phyloP scores from a whole-genome alignment of 1,140 invertebrate species.

The Listronotus oregonensis region DNA sequence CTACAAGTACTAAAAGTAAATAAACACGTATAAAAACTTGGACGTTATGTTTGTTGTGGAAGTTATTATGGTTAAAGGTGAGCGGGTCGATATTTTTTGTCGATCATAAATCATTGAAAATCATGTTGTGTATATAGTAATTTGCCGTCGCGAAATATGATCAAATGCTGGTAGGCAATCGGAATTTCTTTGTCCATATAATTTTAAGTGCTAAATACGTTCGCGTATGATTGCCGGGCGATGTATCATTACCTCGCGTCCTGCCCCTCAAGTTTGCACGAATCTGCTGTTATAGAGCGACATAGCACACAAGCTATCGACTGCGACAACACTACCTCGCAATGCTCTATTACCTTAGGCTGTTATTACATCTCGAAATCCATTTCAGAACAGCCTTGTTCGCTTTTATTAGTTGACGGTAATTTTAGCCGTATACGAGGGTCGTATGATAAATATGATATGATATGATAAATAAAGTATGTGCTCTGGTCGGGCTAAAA shows the following conservation, averaged over 20 bases:
- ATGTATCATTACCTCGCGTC: constrained; percentile 40
- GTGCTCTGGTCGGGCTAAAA: no score
- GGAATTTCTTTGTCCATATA: constrained; percentile 43
- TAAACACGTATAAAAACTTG: no score
- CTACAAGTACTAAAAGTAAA: no score
- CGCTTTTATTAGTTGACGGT: constrained; percentile 26
- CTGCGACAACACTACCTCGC: constrained; percentile 22
- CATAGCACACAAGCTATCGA: constrained; percentile 13
- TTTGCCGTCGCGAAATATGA: constrained; percentile 33
- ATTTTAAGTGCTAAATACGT: constrained; percentile 47
- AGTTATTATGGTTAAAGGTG: no score
- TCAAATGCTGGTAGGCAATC: constrained; percentile 35
- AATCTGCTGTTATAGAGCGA: constrained; percentile 21
- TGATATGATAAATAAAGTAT: no score
- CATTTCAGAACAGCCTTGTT: constrained; percentile 24
- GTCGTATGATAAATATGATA: no score
- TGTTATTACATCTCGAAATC: constrained; percentile 28
- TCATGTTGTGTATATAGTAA: constrained; percentile 29
- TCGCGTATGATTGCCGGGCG: constrained; percentile 38
- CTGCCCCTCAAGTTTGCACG: constrained; percentile 38
- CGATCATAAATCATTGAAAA: constrained; percentile 23
- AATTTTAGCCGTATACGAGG: constrained; percentile 11
- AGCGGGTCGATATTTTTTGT: constrained; percentile 12
- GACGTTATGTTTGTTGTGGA: no score
- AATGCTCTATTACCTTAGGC: constrained; percentile 28